Percentiles rank a stretch among this genome's conserved stretches.
These are phyloP conservation scores for Marcusenius ussheri DNA, from an alignment of 2,113 vertebrate species.

Conservation along the genomic window DNA sequence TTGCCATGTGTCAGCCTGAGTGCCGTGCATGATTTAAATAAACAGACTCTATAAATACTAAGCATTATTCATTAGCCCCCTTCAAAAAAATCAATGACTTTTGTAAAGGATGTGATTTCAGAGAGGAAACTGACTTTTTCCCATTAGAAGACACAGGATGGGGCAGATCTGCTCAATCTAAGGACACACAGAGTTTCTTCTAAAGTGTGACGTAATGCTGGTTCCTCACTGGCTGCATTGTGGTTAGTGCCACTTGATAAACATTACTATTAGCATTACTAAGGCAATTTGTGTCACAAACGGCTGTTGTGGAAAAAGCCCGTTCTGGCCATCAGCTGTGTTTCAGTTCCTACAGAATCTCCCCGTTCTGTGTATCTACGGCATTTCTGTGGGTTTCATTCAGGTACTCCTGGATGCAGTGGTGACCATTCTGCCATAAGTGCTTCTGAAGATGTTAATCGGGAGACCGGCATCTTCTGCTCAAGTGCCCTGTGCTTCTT, in stretches of 20 bases:
- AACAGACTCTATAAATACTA: constrained; percentile 12
- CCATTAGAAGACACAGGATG: background rate
- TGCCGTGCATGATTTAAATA: background rate
- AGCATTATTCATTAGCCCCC: constrained; percentile 27
- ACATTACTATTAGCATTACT: constrained; percentile 36
- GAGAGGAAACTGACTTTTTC: background rate
- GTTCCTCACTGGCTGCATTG: constrained; percentile 17
- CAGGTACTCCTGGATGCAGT: background rate
- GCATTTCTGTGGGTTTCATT: background rate
- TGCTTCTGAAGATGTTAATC: background rate
- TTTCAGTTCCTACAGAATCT: background rate
- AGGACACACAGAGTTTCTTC: background rate
- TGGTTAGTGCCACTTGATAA: constrained; percentile 22
- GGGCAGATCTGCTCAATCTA: background rate
- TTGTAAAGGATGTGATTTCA: constrained; percentile 10
- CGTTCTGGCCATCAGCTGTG: background rate
- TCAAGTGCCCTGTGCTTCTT: background rate
- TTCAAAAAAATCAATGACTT: constrained; percentile 26
- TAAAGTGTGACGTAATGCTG: background rate
- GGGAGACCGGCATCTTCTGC: background rate
- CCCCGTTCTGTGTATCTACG: background rate
- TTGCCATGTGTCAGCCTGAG: constrained; percentile 33
- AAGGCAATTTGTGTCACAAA: constrained; percentile 25
- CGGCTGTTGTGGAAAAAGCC: constrained; percentile 6
- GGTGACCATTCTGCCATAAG: background rate